Base-by-base conservation (phyloP, 1,140 invertebrate species). In the Trichonephila clavipes region DNA sequence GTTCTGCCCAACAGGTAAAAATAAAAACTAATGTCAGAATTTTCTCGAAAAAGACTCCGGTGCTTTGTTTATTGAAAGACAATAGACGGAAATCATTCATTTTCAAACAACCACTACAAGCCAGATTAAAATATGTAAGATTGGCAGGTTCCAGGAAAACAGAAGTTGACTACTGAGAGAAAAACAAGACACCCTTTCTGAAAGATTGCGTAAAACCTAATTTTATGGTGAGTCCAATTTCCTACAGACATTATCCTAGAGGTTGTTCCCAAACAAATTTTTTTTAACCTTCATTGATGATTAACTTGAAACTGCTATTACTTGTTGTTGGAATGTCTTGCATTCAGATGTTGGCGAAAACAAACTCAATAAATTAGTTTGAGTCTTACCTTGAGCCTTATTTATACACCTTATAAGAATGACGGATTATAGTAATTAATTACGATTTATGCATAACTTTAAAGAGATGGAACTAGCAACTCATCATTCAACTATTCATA, bases 31-130 rank as follows among this genome's bases (percentile, higher is more conserved):
- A 8, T 28, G 72, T 34, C 16, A 40, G 72, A 77, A 77, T 34
- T 34, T 77, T 77, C 72, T 16, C 28, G 28, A 77, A 40, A 72
- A 34, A 34, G 34, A 5, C 66, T 40, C 14, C 72, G 4, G 66
- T 69, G 34, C 72, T 77, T 77, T 77, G 72, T 77, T 77, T 77
- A 77, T 85, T 19, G 21, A 85, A 85, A 51, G 58, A 85, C 82
- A 85, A 85, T 85, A 85, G 82, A 85, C 82, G 82, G 82, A 85
- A 85, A 85, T 85, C 82, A 24, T 51, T 85, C 44, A n/a, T 58
- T 85, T 51, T 58, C 44, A 51, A 59, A 51, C 44, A 85, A 85
- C 44, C 44, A n/a, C 19, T 58, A 85, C 44, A 85, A 85, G 58
- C 12, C 3, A 59, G 58, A 59, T 51, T 24, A 21, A 24, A 85